phyloP scores from a whole-genome alignment of 2,888 invertebrate genomes.

The Dendrolimus houi region DNA sequence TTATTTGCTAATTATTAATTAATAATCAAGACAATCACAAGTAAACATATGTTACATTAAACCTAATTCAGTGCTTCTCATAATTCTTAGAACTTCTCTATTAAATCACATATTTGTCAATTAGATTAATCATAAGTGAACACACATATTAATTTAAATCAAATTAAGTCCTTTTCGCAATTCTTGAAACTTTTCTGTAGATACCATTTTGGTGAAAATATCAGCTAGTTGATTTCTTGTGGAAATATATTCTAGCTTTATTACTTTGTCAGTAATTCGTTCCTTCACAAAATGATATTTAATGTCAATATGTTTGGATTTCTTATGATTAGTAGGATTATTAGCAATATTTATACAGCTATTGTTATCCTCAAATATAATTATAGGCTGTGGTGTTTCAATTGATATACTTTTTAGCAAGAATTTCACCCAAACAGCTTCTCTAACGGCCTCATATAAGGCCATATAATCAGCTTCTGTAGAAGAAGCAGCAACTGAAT shows the following conservation, averaged over 20 bases:
- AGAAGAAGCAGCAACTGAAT: conserved; percentile 4
- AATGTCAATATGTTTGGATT: background rate
- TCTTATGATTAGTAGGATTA: conserved; percentile 1
- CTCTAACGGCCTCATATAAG: conserved; percentile 3
- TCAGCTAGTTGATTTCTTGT: conserved; percentile 2
- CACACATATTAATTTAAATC: background rate
- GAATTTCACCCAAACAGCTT: conserved; percentile 2
- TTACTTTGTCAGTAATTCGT: conserved; percentile 3
- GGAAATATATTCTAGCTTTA: conserved; percentile 3
- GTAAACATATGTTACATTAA: too few species aligned
- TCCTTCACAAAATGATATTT: background rate
- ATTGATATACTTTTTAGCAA: conserved; percentile 1
- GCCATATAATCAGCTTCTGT: conserved; percentile 2
- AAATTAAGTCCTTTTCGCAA: background rate
- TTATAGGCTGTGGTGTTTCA: background rate
- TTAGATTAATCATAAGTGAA: too few species aligned
- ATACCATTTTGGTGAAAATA: conserved; percentile 1
- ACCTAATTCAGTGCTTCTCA: too few species aligned
- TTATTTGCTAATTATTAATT: too few species aligned
- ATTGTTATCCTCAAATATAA: conserved; percentile 1
- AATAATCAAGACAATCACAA: too few species aligned
- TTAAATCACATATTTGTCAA: too few species aligned
- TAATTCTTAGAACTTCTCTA: too few species aligned
- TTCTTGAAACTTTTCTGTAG: background rate
- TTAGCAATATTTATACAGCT: too few species aligned